phyloP scores from a whole-genome alignment of 2,113 vertebrate species.

The Hemiprocne comata region DNA sequence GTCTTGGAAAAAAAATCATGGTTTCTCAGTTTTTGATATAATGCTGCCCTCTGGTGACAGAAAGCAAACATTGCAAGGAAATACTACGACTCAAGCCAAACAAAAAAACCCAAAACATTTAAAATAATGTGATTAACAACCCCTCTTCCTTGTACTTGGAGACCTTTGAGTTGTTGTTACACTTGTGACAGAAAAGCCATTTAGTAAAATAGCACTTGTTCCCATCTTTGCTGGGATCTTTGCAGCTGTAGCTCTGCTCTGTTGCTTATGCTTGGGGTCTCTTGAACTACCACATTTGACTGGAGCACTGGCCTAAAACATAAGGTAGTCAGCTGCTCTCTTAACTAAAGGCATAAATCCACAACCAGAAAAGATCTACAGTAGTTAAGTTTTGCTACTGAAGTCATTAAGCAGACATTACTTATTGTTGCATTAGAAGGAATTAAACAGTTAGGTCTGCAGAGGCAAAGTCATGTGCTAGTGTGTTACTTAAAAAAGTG shows the following conservation, averaged over 20 bases:
- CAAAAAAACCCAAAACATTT: fast-evolving
- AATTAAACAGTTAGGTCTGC: not conserved
- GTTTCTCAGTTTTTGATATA: not conserved
- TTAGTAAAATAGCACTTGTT: not conserved
- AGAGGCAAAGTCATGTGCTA: not conserved
- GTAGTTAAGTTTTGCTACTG: not conserved
- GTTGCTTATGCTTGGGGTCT: not conserved
- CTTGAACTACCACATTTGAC: not conserved
- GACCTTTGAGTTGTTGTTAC: not conserved
- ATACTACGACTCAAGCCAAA: fast-evolving
- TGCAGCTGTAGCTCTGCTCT: not conserved
- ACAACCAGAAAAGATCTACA: not conserved
- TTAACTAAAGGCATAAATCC: not conserved
- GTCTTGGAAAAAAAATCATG: not conserved
- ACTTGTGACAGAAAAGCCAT: not conserved
- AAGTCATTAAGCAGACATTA: not conserved
- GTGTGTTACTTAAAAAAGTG: not conserved
- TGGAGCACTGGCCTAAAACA: not conserved
- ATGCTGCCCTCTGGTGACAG: slow-evolving; percentile 64
- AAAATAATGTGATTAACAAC: fast-evolving
- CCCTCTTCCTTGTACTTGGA: not conserved
- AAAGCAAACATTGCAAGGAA: not conserved
- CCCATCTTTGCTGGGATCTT: not conserved
- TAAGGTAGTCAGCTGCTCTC: not conserved
- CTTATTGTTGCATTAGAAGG: not conserved